Evolutionary conservation across 2,113 vertebrate species (phyloP).

Genomic region (Hyperoodon ampullatus): DNA sequence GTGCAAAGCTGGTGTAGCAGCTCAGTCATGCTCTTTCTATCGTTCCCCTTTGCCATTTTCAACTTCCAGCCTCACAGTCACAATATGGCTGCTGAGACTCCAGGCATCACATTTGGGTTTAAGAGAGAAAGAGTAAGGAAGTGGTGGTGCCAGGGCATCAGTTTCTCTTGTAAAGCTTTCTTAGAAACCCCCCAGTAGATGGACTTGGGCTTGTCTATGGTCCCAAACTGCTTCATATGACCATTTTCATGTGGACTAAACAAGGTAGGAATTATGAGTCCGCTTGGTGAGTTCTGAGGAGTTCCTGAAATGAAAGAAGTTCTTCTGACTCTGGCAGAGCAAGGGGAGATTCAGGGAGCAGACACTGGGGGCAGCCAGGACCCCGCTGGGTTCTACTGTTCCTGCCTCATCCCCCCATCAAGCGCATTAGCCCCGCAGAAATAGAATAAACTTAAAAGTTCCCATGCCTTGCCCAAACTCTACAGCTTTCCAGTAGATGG

Average conservation of each 20-base stretch:
- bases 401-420: background rate
- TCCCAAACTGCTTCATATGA: background rate
- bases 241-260: background rate
- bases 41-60: background rate
- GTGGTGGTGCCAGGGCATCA: background rate
- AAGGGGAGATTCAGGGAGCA: too few relatives aligned
- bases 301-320: background rate
- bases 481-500: background rate
- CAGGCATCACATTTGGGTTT: background rate
- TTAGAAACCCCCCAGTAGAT: background rate
- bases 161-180: background rate
- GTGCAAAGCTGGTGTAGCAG: background rate
- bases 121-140: background rate
- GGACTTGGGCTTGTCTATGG: background rate
- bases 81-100: background rate
- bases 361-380: background rate
- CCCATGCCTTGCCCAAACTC: background rate
- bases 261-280: background rate
- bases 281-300: background rate
- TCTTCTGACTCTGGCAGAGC: background rate
- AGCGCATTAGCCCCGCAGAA: background rate
- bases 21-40: background rate
- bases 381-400: fast-evolving
- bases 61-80: background rate
- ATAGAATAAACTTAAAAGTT: background rate